Evolutionary conservation across 1,140 invertebrate species (phyloP).

Genomic region (Philaenus spumarius): DNA sequence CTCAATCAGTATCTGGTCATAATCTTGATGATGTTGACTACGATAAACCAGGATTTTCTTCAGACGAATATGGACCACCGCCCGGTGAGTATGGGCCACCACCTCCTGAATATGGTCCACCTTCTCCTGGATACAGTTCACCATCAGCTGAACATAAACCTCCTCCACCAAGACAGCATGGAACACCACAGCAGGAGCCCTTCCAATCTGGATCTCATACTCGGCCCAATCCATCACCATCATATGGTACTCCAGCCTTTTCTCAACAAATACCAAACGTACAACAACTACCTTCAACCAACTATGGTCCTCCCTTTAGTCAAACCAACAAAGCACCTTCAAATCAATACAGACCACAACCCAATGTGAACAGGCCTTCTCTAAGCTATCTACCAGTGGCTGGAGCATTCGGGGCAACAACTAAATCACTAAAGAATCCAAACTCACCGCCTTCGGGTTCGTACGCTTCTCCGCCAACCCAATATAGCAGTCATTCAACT

Average conservation of each 20-base stretch:
- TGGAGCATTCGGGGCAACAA: too few species aligned
- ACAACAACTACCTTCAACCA: not conserved
- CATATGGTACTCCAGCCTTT: not conserved
- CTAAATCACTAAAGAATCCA: too few species aligned
- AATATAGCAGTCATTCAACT: too few species aligned
- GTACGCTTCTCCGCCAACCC: not conserved
- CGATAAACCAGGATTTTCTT: not conserved
- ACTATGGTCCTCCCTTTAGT: conserved; percentile 1
- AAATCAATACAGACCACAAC: too few species aligned
- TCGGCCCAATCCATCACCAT: not conserved
- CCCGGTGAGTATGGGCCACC: conserved; percentile 18
- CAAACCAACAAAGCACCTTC: not conserved
- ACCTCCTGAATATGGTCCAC: conserved; percentile 18
- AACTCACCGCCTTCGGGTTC: not conserved
- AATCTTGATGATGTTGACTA: not conserved
- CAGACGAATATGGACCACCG: not conserved
- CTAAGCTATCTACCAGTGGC: too few species aligned
- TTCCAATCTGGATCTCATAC: not conserved
- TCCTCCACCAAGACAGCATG: conserved; percentile 11
- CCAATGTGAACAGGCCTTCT: too few species aligned
- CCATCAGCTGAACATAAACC: conserved; percentile 6
- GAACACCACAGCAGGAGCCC: conserved; percentile 1
- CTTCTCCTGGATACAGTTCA: conserved; percentile 14
- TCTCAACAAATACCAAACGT: not conserved
- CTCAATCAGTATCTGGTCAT: conserved; percentile 9